These are phyloP conservation scores for Procambarus virginalis DNA, from an alignment of 1,140 invertebrate genomes.

Conservation along the genomic window DNA sequence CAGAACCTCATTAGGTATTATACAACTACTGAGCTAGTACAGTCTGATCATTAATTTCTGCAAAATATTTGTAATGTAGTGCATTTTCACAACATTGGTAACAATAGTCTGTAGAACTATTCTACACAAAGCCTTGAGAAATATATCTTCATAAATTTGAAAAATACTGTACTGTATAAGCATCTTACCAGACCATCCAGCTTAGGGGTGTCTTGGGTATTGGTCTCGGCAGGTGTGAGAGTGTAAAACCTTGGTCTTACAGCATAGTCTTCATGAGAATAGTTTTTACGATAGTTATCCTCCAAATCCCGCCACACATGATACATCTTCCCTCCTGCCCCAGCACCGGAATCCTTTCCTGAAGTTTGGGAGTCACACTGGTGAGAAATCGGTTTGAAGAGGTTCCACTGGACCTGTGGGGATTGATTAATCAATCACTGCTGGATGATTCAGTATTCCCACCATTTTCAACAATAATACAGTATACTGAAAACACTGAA, in stretches of 20 bases:
- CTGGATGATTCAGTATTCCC: too few relatives aligned
- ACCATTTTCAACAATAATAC: too few relatives aligned
- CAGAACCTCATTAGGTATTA: too few relatives aligned
- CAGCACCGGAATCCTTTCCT: conserved; percentile 78
- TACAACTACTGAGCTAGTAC: too few relatives aligned
- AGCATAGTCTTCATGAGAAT: conserved; percentile 78
- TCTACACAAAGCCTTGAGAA: too few relatives aligned
- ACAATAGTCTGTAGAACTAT: too few relatives aligned
- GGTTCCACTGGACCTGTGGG: conserved; percentile 86
- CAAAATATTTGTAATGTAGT: too few relatives aligned
- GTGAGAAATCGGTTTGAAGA: conserved; percentile 80
- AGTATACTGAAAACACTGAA: too few relatives aligned
- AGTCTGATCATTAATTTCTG: too few relatives aligned
- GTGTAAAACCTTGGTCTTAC: conserved; percentile 88
- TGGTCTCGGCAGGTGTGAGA: conserved; percentile 84
- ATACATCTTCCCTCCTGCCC: conserved; percentile 57
- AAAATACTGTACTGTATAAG: conserved; percentile 57
- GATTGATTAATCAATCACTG: background rate
- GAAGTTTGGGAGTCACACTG: conserved; percentile 80
- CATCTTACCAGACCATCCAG: conserved; percentile 86
- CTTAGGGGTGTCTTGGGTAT: conserved; percentile 88
- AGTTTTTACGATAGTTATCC: conserved; percentile 84
- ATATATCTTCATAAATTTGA: too few relatives aligned
- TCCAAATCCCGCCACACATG: conserved; percentile 78
- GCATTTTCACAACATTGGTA: too few relatives aligned